Evolutionary conservation across 2,113 vertebrate genomes (phyloP), one percentile per base, ranked within the genome.

Genomic region (Epinephelus fuscoguttatus): DNA sequence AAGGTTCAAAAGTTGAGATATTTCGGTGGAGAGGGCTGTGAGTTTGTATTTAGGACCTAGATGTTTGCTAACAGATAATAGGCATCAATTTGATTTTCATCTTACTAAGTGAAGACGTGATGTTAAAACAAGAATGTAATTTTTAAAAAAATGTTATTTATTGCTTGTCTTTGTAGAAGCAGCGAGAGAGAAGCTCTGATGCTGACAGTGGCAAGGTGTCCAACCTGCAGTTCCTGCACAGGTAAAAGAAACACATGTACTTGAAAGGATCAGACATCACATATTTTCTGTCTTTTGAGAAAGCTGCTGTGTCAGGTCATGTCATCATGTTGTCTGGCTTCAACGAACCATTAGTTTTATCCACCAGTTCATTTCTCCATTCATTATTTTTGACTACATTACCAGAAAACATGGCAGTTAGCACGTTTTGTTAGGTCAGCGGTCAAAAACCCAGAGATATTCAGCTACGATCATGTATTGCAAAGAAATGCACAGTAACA

Each of bases 161-260:
- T 78, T 37, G 33, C 23, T 84, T 42, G 4, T 69, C 7, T 67
- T 76, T 37, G 61, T 93, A 99, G 98, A 99, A 98, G 82, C 97
- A 97, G 80, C 95, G 97, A 82, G 98, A 99, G 33, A 95, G 97
- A 23, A 88, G 94, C 84, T 85, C 96, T 60, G 98, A 99, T 40
- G 91, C 70, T 1, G 98, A 99, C 70, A 92, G 93, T 27, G 96
- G 96, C 74, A 99, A 98, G 86, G 97, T 98, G 5, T 97, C 97
- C 80, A 99, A 98, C 90, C 94, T 99, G 85, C 98, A 99, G 84
- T 99, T 97, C 93, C 94, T 99, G 89, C 98, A 99, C 94, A 99
- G 98, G 98, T 99, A 94, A 93, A 25, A 57, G 3, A 15, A n/a
- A 27, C 19, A 21, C 7, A 4, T n/a, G 27, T 18, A 8, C 33